These are phyloP conservation scores for Melanaphis sacchari DNA, from an alignment of 1,140 invertebrate species.

Conservation along the genomic window DNA sequence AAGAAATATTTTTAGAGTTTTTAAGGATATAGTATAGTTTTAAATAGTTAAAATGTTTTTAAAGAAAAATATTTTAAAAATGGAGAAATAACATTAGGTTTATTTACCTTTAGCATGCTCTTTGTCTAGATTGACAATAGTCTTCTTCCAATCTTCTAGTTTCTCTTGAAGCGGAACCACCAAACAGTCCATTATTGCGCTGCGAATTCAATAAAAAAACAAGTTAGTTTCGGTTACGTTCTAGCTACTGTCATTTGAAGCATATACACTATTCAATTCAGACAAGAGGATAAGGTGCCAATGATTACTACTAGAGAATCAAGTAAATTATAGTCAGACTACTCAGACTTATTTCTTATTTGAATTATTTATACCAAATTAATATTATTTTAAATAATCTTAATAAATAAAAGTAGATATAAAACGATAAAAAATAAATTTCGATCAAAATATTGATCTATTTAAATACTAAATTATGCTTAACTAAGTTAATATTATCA, in stretches of 20 bases:
- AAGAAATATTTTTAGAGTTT: background rate
- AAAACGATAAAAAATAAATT: background rate
- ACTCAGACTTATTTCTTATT: background rate
- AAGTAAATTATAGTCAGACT: background rate
- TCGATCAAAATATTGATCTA: background rate
- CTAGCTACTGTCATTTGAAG: slow-evolving; percentile 26
- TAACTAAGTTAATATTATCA: background rate
- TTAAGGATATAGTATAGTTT: background rate
- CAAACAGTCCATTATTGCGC: slow-evolving; percentile 80
- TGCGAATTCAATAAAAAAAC: slow-evolving; percentile 63
- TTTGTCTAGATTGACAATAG: slow-evolving; percentile 82
- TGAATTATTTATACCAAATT: background rate
- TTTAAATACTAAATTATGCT: background rate
- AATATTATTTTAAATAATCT: background rate
- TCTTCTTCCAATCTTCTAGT: slow-evolving; percentile 89
- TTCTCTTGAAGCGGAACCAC: slow-evolving; percentile 87
- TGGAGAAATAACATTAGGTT: background rate
- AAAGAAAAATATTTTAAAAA: slow-evolving; percentile 13
- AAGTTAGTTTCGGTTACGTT: slow-evolving; percentile 53
- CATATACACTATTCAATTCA: background rate
- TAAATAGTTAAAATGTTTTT: background rate
- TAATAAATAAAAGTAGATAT: background rate
- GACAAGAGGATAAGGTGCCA: background rate
- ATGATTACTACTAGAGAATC: background rate
- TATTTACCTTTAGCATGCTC: slow-evolving; percentile 82